Evolutionary conservation across 2,888 invertebrate species (phyloP).

Genomic region (Aphodius sticticus): DNA sequence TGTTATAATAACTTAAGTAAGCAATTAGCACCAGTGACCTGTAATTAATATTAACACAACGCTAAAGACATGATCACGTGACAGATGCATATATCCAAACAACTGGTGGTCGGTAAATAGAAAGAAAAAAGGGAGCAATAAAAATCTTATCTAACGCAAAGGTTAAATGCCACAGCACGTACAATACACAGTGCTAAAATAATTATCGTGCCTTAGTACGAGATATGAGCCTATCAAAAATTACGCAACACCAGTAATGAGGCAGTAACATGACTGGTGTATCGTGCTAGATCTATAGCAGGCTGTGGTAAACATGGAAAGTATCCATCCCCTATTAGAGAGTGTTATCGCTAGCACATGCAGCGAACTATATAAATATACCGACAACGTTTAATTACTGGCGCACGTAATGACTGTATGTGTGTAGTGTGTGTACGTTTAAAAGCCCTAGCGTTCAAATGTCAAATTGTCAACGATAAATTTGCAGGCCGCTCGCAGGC

Average conservation of each 20-base stretch:
- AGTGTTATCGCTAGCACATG: constrained; percentile 15
- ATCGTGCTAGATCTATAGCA: neutral
- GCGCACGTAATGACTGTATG: constrained; percentile 14
- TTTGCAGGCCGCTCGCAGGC: neutral
- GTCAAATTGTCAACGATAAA: constrained; percentile 18
- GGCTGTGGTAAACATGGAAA: neutral
- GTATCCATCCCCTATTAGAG: neutral
- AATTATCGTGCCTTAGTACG: constrained; percentile 16
- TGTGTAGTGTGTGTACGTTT: neutral
- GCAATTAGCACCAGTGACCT: neutral
- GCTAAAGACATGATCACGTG: neutral
- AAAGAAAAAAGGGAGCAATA: constrained; percentile 7
- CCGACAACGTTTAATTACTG: constrained; percentile 20
- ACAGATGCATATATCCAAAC: neutral
- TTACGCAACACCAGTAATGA: constrained; percentile 13
- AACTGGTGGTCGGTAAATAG: constrained; percentile 6
- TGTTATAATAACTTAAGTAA: neutral
- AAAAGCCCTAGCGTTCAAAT: constrained; percentile 7
- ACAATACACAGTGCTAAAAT: constrained; percentile 7
- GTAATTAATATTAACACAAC: neutral
- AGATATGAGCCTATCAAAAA: constrained; percentile 17
- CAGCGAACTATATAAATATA: constrained; percentile 19
- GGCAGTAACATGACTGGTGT: neutral
- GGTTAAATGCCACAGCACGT: constrained; percentile 15
- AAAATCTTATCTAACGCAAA: constrained; percentile 19